These are phyloP conservation scores for Scaptomyza hsui DNA, from an alignment of 1,140 invertebrate species.

Conservation along the genomic window DNA sequence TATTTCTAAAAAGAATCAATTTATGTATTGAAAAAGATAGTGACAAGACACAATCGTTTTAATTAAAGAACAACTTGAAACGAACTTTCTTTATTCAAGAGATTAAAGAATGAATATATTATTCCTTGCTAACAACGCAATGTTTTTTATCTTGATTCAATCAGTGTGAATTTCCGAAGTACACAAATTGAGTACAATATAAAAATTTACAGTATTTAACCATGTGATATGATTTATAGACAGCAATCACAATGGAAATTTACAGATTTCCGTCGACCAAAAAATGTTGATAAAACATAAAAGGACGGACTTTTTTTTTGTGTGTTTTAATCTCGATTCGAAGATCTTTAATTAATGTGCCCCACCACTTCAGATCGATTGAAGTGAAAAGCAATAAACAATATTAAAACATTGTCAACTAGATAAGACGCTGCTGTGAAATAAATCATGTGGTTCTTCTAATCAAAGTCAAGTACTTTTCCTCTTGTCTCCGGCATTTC, in stretches of 20 bases:
- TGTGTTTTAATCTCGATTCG: not conserved
- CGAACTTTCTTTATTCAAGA: no score
- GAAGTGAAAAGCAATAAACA: conserved; percentile 16
- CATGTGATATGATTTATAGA: not conserved
- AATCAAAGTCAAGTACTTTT: conserved; percentile 30
- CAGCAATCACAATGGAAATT: conserved; percentile 10
- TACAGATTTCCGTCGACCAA: not conserved
- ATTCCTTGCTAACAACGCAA: no score
- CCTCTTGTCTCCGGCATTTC: not conserved
- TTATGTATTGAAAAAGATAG: no score
- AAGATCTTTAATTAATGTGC: conserved; percentile 18
- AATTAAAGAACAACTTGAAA: no score
- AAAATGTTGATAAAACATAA: not conserved
- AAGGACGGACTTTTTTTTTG: no score
- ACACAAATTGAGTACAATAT: not conserved
- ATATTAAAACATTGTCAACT: conserved; percentile 11
- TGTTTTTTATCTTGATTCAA: no score
- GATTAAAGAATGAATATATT: no score
- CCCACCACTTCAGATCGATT: conserved; percentile 24
- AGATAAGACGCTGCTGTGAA: conserved; percentile 24
- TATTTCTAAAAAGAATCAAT: no score
- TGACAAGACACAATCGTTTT: no score
- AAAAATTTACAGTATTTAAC: not conserved
- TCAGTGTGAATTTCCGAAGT: no score
- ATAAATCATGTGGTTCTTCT: conserved; percentile 13